Conservation (phyloP, 2,113 vertebrate species). For the Vidua macroura region DNA sequence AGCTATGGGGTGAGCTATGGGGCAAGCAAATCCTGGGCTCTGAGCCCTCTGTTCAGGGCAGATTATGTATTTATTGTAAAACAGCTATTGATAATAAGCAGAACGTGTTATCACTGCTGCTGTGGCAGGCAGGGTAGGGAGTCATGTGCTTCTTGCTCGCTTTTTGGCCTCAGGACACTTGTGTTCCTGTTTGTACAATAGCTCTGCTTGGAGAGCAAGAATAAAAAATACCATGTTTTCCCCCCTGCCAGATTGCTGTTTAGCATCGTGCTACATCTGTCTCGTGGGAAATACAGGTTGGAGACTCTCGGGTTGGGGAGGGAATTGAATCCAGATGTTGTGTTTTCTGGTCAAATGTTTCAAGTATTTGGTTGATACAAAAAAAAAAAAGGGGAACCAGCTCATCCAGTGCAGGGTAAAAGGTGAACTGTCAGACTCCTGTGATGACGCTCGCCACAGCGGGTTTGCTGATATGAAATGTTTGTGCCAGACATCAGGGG, state of each 20-base stretch:
- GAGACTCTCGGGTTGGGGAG: conserved; percentile 4
- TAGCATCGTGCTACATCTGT: conserved; percentile 40
- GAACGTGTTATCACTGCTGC: conserved; percentile 16
- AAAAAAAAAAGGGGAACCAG: neutral
- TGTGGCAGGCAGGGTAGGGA: neutral
- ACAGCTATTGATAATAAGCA: conserved; percentile 25
- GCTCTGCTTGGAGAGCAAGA: conserved; percentile 52
- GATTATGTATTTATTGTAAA: neutral
- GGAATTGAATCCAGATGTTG: conserved; percentile 30
- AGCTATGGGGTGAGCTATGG: neutral
- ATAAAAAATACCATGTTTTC: conserved; percentile 41
- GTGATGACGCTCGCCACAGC: neutral
- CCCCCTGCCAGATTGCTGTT: conserved; percentile 30
- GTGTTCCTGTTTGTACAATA: conserved; percentile 63
- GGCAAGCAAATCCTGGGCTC: neutral
- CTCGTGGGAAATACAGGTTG: conserved; percentile 40
- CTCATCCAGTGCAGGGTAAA: neutral
- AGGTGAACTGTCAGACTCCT: neutral
- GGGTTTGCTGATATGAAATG: neutral
- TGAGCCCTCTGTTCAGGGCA: neutral
- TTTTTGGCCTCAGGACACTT: conserved; percentile 59
- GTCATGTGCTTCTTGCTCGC: conserved; percentile 26
- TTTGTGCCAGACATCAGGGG: neutral
- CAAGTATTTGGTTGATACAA: neutral
- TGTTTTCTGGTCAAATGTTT: neutral